These are phyloP conservation scores for Tamandua tetradactyla DNA, from an alignment of 2,797 vertebrate genomes.

Conservation along the genomic window DNA sequence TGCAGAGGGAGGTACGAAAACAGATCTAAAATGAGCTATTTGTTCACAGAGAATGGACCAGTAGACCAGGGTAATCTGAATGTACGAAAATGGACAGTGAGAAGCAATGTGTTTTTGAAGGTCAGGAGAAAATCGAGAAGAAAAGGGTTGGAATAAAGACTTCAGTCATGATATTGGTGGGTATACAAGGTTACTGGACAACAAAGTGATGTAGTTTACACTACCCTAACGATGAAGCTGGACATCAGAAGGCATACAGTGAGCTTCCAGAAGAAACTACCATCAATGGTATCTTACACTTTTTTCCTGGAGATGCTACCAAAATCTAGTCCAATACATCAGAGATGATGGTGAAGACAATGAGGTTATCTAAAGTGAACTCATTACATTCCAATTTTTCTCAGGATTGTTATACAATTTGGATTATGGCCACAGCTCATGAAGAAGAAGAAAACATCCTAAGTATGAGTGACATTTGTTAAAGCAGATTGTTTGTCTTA, in stretches of 20 bases:
- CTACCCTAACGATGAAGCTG: slow-evolving; percentile 93
- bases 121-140: slow-evolving; percentile 93
- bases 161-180: slow-evolving; percentile 94
- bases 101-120: slow-evolving; percentile 95
- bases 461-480: slow-evolving; percentile 79
- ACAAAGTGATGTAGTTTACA: slow-evolving; percentile 93
- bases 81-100: slow-evolving; percentile 93
- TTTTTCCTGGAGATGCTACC: slow-evolving; percentile 93
- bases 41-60: slow-evolving; percentile 95
- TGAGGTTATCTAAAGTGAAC: slow-evolving; percentile 89
- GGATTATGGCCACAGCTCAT: slow-evolving; percentile 78
- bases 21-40: slow-evolving; percentile 94
- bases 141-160: slow-evolving; percentile 98
- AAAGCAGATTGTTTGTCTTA: slow-evolving; percentile 79
- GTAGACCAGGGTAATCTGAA: slow-evolving; percentile 94
- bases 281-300: slow-evolving; percentile 94
- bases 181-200: slow-evolving; percentile 94
- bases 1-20: slow-evolving; percentile 97
- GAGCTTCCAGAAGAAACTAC: slow-evolving; percentile 96
- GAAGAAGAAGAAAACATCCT: slow-evolving; percentile 80
- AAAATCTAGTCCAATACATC: slow-evolving; percentile 95
- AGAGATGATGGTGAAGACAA: slow-evolving; percentile 93
- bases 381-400: slow-evolving; percentile 82
- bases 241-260: slow-evolving; percentile 93
- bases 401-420: slow-evolving; percentile 78